Conservation (phyloP, 2,113 vertebrate species). For the Apeltes quadracus region DNA sequence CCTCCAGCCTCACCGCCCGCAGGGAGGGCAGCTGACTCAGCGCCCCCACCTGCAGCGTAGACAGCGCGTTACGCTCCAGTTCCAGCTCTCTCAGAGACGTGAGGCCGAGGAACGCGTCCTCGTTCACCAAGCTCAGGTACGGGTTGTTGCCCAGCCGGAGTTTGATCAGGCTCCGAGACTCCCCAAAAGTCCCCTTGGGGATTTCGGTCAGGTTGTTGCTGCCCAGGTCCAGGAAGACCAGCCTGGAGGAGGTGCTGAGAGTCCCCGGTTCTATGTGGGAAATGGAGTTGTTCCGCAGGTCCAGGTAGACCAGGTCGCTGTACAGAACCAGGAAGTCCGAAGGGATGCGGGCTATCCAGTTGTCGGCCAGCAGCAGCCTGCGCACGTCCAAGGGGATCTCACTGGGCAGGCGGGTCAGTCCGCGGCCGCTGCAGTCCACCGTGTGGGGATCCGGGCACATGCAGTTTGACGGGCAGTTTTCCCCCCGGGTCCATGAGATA, state of each 20-base stretch:
- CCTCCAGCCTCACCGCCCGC: constrained; percentile 89
- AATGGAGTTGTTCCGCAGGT: constrained; percentile 95
- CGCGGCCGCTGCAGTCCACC: constrained; percentile 92
- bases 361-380: constrained; percentile 91
- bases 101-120: constrained; percentile 91
- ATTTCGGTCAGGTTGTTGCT: constrained; percentile 96
- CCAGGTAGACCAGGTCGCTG: constrained; percentile 94
- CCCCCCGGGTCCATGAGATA: constrained; percentile 78
- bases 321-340: constrained; percentile 96
- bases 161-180: constrained; percentile 91
- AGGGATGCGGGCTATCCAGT: constrained; percentile 91
- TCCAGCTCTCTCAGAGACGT: constrained; percentile 93
- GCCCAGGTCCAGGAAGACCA: constrained; percentile 94
- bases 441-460: constrained; percentile 93
- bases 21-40: constrained; percentile 90
- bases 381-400: constrained; percentile 93
- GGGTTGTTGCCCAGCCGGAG: constrained; percentile 92
- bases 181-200: constrained; percentile 87
- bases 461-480: constrained; percentile 88
- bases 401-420: constrained; percentile 89
- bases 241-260: constrained; percentile 90
- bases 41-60: constrained; percentile 86
- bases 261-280: constrained; percentile 90
- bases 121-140: constrained; percentile 87
- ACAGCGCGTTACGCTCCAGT: constrained; percentile 90